Evolutionary conservation across 2,888 invertebrate species (phyloP), one percentile per base, ranked within the genome.

Genomic region (Terebella lapidaria): DNA sequence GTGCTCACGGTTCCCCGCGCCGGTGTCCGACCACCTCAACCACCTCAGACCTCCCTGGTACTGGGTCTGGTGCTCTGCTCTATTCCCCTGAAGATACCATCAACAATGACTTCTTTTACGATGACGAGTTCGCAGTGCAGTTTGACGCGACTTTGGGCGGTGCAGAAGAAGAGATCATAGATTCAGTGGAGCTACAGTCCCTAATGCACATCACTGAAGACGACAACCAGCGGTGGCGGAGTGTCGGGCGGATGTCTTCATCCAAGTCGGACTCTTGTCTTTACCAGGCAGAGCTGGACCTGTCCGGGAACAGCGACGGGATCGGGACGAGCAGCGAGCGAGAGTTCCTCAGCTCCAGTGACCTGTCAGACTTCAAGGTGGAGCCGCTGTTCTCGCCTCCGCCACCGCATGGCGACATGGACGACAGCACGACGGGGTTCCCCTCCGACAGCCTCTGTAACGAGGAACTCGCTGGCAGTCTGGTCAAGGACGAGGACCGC

Each of bases 21-120:
- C n/a, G n/a, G n/a, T n/a, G n/a, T n/a, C n/a, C n/a, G n/a, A n/a
- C n/a, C n/a, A n/a, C n/a, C n/a, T n/a, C n/a, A n/a, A n/a, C n/a
- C n/a, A n/a, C n/a, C n/a, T n/a, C n/a, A n/a, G n/a, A n/a, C n/a
- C n/a, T n/a, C n/a, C n/a, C n/a, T n/a, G n/a, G n/a, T n/a, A n/a
- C n/a, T n/a, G n/a, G n/a, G n/a, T n/a, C n/a, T n/a, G n/a, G n/a
- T n/a, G n/a, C n/a, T 22, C 58, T 42, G 47, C 28, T 57, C 18
- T 62, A 59, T 53, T 62, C 64, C 20, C 61, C 64, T 5, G 77
- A 77, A 27, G 78, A 77, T 58, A 68, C 66, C 10, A 67, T 73
- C 54, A 75, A 74, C 67, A 77, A 75, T 62, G 79, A 79, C 55
- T 78, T 77, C 64, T 78, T 74, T 64, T 78, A 77, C 57, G 79